Conservation (phyloP, 2,797 vertebrate genomes). For the Neomorphus geoffroyi region DNA sequence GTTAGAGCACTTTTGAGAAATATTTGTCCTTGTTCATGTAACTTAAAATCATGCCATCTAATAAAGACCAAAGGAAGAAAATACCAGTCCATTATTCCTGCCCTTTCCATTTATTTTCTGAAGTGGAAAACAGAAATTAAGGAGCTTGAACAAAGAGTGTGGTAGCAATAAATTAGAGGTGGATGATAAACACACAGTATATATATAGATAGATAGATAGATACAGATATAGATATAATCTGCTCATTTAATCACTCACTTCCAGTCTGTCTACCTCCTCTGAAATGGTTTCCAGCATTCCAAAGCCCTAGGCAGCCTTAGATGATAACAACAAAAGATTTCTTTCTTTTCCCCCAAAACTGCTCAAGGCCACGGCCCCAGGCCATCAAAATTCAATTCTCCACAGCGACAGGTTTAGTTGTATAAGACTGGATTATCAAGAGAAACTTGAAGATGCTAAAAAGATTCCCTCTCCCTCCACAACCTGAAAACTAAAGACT, state of each 20-base stretch:
- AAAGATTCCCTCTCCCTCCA: neutral
- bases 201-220: too few species aligned
- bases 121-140: slow-evolving; percentile 2
- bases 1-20: slow-evolving; percentile 22
- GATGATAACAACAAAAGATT: neutral
- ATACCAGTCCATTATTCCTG: neutral
- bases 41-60: neutral
- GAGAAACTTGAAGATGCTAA: neutral
- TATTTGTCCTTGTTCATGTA: neutral
- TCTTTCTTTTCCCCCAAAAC: neutral
- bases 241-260: slow-evolving; percentile 13
- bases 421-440: neutral
- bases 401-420: neutral
- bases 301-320: slow-evolving; percentile 3
- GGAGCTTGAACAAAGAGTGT: neutral
- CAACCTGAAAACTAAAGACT: neutral
- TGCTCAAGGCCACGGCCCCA: neutral
- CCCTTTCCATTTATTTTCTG: neutral
- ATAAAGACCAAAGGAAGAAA: neutral
- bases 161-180: neutral
- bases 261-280: neutral
- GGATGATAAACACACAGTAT: neutral
- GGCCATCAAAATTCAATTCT: neutral
- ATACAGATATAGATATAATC: neutral
- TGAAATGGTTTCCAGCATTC: neutral